These are phyloP conservation scores for Macaca mulatta DNA, from an alignment of 2,113 vertebrate genomes.

Conservation along the genomic window DNA sequence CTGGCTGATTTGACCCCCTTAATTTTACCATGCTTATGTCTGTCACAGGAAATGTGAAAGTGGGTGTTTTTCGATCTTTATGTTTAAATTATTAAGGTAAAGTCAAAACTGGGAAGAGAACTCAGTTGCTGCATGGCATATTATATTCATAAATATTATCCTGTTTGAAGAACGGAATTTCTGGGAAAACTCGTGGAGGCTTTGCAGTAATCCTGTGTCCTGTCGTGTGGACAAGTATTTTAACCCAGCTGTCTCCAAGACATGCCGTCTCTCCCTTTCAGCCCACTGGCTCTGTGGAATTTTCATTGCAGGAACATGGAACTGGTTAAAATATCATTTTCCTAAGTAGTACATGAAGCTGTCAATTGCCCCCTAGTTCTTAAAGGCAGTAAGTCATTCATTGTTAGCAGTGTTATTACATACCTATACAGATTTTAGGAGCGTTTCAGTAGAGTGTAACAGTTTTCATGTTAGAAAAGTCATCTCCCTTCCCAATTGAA, in stretches of 20 bases:
- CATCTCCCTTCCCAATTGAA: not conserved
- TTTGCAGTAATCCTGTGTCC: not conserved
- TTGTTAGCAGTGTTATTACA: not conserved
- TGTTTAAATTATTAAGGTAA: conserved; percentile 45
- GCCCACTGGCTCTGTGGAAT: not conserved
- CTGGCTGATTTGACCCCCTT: not conserved
- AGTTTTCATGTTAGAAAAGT: not conserved
- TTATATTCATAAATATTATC: not conserved
- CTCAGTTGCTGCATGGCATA: not conserved
- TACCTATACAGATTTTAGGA: not conserved
- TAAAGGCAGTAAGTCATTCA: not conserved
- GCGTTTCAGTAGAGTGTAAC: not conserved
- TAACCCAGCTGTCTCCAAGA: not conserved
- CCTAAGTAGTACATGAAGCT: not conserved
- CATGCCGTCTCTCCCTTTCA: not conserved
- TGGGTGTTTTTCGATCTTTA: conserved; percentile 46
- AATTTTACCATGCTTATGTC: conserved; percentile 49
- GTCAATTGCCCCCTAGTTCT: not conserved
- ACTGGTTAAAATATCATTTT: conserved; percentile 10
- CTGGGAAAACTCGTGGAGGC: not conserved
- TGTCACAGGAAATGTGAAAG: conserved; percentile 28
- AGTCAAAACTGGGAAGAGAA: conserved; percentile 15
- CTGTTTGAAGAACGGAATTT: not conserved
- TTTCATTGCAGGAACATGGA: not conserved
- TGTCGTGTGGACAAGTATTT: not conserved